Evolutionary conservation across 30 jellyfish, hydroid and myxozoan species (phyloP).

Genomic region (Aurelia sp.): DNA sequence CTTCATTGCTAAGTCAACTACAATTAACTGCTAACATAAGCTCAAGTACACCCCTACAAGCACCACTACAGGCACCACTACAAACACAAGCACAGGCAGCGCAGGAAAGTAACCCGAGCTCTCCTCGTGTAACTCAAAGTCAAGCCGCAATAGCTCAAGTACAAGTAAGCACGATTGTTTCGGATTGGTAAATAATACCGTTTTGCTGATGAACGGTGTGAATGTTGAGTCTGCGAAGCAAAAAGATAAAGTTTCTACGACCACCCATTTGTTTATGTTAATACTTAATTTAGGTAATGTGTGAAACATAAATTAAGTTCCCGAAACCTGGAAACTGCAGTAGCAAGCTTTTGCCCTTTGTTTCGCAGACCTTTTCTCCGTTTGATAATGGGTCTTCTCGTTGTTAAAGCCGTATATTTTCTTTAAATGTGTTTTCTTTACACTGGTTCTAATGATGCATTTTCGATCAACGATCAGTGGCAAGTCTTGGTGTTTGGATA

Average conservation of each 20-base stretch:
- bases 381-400: too few relatives aligned
- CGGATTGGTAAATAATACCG: not conserved
- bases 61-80: conserved; percentile 23
- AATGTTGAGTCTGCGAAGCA: not conserved
- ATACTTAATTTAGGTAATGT: too few relatives aligned
- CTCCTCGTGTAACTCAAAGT: conserved; percentile 19
- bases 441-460: too few relatives aligned
- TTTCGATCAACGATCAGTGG: too few relatives aligned
- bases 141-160: conserved; percentile 63
- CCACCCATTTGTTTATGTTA: too few relatives aligned
- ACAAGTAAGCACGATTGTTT: conserved; percentile 5
- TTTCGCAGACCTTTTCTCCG: too few relatives aligned
- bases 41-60: conserved; percentile 62
- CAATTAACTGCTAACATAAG: conserved; percentile 46
- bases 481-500: too few relatives aligned
- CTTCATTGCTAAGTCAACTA: conserved; percentile 70
- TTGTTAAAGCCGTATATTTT: too few relatives aligned
- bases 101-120: conserved; percentile 30
- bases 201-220: not conserved
- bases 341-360: too few relatives aligned
- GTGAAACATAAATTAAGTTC: too few relatives aligned
- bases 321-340: too few relatives aligned
- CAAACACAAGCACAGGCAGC: conserved; percentile 3
- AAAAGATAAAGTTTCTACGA: not conserved
- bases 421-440: too few relatives aligned